Base-by-base conservation (phyloP, 1,140 invertebrate genomes). In the Parasteatoda tepidariorum region DNA sequence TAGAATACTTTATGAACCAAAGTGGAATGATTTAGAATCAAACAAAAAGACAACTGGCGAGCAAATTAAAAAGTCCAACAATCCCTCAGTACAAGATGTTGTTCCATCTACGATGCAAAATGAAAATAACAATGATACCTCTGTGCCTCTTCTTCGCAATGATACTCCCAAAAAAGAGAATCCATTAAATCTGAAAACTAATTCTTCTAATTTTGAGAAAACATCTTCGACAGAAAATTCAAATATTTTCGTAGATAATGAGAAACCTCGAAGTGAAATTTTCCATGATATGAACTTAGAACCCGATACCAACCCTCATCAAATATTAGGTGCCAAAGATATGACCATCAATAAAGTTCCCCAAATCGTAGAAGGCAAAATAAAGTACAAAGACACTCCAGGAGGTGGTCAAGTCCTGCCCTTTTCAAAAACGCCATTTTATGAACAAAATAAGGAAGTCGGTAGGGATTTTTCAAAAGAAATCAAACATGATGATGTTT, bases 381-480 rank as follows among this genome's bases (percentile, higher is more conserved):
- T 22, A 9, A 22, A 18, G 5, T 4, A 59, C 7, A 1, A 2
- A 15, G 57, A 48, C 4, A 9, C 9, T 13, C 38, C 38, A 5
- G 5, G 9, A 48, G 9, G 18, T 13, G 18, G 38, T 18, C 1
- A 3, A 30, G 30, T 5, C 28, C 13, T 64, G 15, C 61, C 61
- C n/a, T 31, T 64, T 7, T 34, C 64, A 38, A 54, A 78, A 15
- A 0, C 31, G 15, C 61, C 74, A 3, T 78, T 66, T 31, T 78
- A 78, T 54, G 38, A 5, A 31, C 38, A 55, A 18, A 31, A 22
- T 11, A 30, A 30, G 15, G 28, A 48, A 48, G 66, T 5, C 5
- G 57, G 31, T 7, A n/a, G 57, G 11, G 55, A 28, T 30, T 62
- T 18, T 48, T 68, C 64, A 0, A 68, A 79, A 67, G 62, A 75